phyloP scores from a whole-genome alignment of 2,113 vertebrate species.

The Arizona elegans region DNA sequence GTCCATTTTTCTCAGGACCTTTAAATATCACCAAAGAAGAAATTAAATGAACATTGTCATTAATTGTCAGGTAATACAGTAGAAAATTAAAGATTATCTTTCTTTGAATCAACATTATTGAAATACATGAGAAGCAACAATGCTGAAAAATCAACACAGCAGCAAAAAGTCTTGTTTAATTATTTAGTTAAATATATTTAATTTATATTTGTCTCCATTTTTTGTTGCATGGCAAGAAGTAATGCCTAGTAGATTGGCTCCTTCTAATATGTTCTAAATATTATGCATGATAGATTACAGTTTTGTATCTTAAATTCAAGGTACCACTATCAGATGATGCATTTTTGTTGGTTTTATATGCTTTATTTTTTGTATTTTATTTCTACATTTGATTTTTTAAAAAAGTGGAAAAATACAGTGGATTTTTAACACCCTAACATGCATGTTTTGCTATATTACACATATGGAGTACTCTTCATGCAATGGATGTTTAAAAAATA shows the following conservation, averaged over 20 bases:
- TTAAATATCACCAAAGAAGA: not conserved
- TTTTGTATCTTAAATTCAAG: not conserved
- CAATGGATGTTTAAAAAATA: constrained; percentile 13
- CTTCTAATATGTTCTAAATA: not conserved
- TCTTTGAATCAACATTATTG: not conserved
- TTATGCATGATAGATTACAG: not conserved
- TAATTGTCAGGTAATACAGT: not conserved
- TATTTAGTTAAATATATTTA: not conserved
- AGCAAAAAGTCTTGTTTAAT: not conserved
- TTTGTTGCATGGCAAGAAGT: not conserved
- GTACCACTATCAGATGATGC: not conserved
- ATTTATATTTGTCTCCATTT: not conserved
- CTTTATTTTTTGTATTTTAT: not conserved
- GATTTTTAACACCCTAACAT: not conserved
- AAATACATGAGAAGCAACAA: not conserved
- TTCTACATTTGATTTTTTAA: not conserved
- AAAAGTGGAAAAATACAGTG: not conserved
- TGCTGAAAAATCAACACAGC: not conserved
- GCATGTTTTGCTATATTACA: not conserved
- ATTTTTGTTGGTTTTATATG: not conserved
- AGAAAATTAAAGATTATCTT: not conserved
- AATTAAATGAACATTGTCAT: not conserved
- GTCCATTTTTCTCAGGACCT: not conserved
- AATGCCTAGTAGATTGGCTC: not conserved
- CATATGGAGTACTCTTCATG: not conserved